phyloP scores from a whole-genome alignment of 2,113 vertebrate species.

The Proteles cristata region DNA sequence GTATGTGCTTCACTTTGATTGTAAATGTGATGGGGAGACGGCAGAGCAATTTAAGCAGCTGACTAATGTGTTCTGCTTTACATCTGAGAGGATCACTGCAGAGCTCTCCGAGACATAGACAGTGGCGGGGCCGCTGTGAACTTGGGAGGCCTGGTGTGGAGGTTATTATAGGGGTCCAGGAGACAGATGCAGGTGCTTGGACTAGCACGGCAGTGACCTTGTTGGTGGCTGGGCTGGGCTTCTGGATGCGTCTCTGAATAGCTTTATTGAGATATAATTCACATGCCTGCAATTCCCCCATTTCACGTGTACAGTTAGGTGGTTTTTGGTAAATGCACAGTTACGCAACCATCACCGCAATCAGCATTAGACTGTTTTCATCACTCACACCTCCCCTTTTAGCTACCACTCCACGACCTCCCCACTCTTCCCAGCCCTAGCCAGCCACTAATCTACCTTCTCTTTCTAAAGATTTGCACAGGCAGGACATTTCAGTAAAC shows the following conservation, averaged over 20 bases:
- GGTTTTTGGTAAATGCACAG: not conserved
- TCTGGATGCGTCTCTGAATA: not conserved
- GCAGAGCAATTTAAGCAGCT: not conserved
- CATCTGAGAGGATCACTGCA: not conserved
- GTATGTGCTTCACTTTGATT: not conserved
- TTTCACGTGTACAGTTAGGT: not conserved
- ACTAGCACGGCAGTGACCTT: not conserved
- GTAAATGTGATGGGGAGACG: not conserved
- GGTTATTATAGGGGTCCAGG: not conserved
- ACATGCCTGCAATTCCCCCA: not conserved
- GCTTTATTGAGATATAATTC: not conserved
- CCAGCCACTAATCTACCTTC: not conserved
- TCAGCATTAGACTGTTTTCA: not conserved
- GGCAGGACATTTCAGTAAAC: not conserved
- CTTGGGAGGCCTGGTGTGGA: not conserved
- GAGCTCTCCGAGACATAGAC: not conserved
- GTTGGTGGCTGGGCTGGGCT: not conserved
- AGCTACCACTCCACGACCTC: not conserved
- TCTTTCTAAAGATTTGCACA: not conserved
- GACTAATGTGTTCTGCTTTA: not conserved
- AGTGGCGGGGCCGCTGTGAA: not conserved
- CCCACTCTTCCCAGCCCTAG: not conserved
- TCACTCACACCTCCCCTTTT: not conserved
- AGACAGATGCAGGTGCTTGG: not conserved
- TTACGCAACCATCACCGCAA: not conserved